Evolutionary conservation across 2,888 invertebrate species (phyloP).

Genomic region (Acanthacorydalis orientalis): DNA sequence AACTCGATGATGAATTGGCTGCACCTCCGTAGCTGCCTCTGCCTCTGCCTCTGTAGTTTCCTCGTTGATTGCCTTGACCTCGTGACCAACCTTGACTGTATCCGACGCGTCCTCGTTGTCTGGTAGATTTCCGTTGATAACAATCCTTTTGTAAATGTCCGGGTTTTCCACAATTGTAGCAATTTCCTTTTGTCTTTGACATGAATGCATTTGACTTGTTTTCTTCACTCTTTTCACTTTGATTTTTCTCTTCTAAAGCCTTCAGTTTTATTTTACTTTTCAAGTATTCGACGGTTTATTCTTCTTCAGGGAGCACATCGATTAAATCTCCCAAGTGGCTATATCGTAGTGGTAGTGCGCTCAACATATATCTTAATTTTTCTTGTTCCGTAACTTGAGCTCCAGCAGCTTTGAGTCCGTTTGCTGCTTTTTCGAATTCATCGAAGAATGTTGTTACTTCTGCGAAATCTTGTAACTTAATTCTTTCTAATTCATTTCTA

Average conservation of each 20-base stretch:
- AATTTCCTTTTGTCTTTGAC: constrained; percentile 2
- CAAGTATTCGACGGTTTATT: constrained; percentile 14
- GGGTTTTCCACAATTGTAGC: constrained; percentile 9
- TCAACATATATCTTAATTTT: constrained; percentile 15
- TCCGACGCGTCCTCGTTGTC: constrained; percentile 2
- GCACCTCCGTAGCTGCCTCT: neutral
- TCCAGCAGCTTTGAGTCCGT: constrained; percentile 13
- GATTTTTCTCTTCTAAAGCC: constrained; percentile 9
- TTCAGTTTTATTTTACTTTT: constrained; percentile 13
- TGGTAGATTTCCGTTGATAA: constrained; percentile 3
- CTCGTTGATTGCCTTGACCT: constrained; percentile 5
- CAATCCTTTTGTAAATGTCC: constrained; percentile 12
- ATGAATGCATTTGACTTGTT: constrained; percentile 6
- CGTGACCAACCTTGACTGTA: neutral
- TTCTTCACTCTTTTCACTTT: constrained; percentile 6
- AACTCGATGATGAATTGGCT: no score
- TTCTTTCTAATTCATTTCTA: constrained; percentile 9
- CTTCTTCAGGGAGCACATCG: constrained; percentile 11
- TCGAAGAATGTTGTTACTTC: constrained; percentile 10
- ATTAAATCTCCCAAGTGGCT: constrained; percentile 14
- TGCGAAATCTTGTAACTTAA: constrained; percentile 9
- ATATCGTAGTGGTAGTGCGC: constrained; percentile 11
- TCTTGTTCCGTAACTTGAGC: constrained; percentile 13
- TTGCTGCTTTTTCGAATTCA: constrained; percentile 14
- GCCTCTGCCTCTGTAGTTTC: constrained; percentile 7